Base-by-base conservation (phyloP, 1,140 invertebrate genomes). In the Conus ventricosus region DNA sequence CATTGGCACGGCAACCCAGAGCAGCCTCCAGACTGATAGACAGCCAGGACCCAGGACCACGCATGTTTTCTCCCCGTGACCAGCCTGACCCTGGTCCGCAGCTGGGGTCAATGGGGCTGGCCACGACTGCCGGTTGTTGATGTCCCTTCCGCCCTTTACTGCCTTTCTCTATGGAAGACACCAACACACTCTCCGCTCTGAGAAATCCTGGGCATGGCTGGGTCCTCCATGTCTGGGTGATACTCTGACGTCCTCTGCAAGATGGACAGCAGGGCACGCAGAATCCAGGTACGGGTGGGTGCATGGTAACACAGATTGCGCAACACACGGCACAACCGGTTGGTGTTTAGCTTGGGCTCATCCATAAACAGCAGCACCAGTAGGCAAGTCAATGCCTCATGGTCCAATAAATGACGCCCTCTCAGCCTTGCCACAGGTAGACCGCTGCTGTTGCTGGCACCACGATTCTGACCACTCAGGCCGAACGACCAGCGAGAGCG, bases 1-100 rank as follows among this genome's bases (percentile, higher is more conserved):
- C 97, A 95, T 98, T 98, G n/a, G 98, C 97, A 90, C 97, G 96
- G 92, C 97, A 98, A 51, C 97, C 98, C 23, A 98, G 96, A 10
- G 98, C 97, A 55, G 97, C 97, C 93, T 98, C 98, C 97, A 98
- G 20, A 96, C 96, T 90, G 96, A 95, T 94, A 23, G 94, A 95
- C 71, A 95, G 89, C 95, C 95, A 95, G 2, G 94, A 92, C 4
- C 93, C 92, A n/a, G 93, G 92, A 89, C 87, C 92, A 53, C 91
- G 89, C 11, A 90, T 88, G 75, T 25, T 39, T 54, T 84, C 87
- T 1, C 91, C 92, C 85, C 87, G 89, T 85, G 90, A 89, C 67
- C 90, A 75, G 25, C 89, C 89, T 54, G 90, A 84, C 83, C 78
- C 76, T 89, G 53, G 17, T 15, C 54, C 78, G 17, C 23, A 55